Evolutionary conservation across 2,113 vertebrate genomes (phyloP), one percentile per base, ranked within the genome.

Genomic region (Caracal caracal): DNA sequence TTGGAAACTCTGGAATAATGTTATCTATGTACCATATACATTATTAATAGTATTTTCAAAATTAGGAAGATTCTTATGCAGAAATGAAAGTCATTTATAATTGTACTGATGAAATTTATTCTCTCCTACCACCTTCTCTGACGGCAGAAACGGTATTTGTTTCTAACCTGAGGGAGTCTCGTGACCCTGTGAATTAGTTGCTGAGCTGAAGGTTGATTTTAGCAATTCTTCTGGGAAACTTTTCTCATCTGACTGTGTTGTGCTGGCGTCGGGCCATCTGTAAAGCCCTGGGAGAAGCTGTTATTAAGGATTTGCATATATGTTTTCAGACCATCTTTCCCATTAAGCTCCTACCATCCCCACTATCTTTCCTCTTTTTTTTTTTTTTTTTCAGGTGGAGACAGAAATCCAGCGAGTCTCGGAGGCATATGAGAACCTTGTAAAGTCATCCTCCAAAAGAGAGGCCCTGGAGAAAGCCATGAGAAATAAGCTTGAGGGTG

Each of bases 321-420:
- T 73, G 47, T 47, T 97, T 96, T 94, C 53, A 68, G 51, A 70
- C 33, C 22, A n/a, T 94, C 56, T 86, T 61, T n/a, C 19, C 63
- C 51, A 53, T 88, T 49, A 63, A 35, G 17, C 15, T 87, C 35
- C 26, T 90, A 12, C 15, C 5, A 65, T 91, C 2, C 35, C 19
- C 30, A 53, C 61, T 59, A 56, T 88, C 71, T 95, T 94, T 83
- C 24, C 5, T 93, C 68, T 82, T 59, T 71, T 30, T 82, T 63
- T 94, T 53, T 80, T 37, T 89, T 79, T 76, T 35, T 9, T 93
- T 73, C 97, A 99, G 99, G 98, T 99, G 99, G 99, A 99, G 98
- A 99, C 99, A 53, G 99, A 99, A 98, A 99, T 99, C 96, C 99
- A 99, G 97, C 99, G 99, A 96, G 99, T 99, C 92, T 99, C 99